Evolutionary conservation across 64 coral and sea anemone species (phyloP).

Genomic region (Dendronephthya gigantea): DNA sequence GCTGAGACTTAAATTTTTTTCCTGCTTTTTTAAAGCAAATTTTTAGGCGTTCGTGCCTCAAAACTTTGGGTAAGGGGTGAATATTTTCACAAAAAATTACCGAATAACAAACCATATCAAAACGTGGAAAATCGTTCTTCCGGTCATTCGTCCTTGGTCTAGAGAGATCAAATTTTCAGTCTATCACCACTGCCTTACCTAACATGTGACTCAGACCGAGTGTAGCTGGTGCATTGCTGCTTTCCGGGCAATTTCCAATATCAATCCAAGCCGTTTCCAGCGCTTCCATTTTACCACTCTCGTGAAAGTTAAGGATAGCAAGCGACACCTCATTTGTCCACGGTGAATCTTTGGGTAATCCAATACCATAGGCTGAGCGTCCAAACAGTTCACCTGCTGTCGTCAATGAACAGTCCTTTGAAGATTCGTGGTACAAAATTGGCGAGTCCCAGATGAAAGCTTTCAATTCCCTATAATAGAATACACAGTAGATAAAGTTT

Average conservation of each 20-base stretch:
- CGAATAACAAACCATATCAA: too few species aligned
- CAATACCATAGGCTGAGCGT: constrained; percentile 81
- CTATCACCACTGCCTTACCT: constrained; percentile 40
- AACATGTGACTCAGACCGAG: constrained; percentile 84
- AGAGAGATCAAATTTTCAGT: too few species aligned
- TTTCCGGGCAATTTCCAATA: constrained; percentile 55
- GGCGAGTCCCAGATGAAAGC: constrained; percentile 99
- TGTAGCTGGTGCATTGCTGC: constrained; percentile 80
- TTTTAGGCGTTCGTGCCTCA: too few species aligned
- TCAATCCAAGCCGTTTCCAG: constrained; percentile 88
- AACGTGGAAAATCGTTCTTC: too few species aligned
- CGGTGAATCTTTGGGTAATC: constrained; percentile 86
- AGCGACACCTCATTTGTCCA: constrained; percentile 87
- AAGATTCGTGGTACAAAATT: constrained; percentile 80
- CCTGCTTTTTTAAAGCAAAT: too few species aligned
- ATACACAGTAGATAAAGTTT: background rate
- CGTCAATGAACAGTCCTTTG: constrained; percentile 66
- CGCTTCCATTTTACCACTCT: constrained; percentile 93
- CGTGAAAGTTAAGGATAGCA: constrained; percentile 91
- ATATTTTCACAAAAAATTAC: too few species aligned
- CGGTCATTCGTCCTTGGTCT: too few species aligned
- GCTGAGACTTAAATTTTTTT: too few species aligned
- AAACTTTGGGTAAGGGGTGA: too few species aligned
- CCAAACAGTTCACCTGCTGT: constrained; percentile 93
- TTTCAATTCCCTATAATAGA: constrained; percentile 68